phyloP scores from a whole-genome alignment of 2,113 vertebrate genomes.

The Ammodytes marinus region DNA sequence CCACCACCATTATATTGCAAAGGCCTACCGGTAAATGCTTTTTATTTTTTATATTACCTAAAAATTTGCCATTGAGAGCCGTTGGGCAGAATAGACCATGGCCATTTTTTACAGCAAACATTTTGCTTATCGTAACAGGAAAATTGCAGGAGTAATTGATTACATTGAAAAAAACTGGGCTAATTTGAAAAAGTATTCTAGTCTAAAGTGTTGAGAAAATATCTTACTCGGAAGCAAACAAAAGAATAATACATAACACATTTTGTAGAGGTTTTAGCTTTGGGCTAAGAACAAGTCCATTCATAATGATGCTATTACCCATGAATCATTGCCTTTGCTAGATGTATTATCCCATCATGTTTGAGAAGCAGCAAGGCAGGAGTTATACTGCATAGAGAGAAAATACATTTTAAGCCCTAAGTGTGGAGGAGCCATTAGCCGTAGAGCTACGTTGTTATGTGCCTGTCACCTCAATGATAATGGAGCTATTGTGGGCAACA shows the following conservation, averaged over 20 bases:
- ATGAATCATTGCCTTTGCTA: conserved; percentile 53
- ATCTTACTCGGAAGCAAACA: conserved; percentile 23
- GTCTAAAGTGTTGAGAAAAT: not conserved
- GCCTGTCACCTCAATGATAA: conserved; percentile 74
- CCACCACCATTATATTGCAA: no score
- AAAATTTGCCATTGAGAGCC: no score
- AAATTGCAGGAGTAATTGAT: not conserved
- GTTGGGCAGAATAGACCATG: no score
- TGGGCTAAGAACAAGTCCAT: conserved; percentile 31
- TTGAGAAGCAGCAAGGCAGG: conserved; percentile 51
- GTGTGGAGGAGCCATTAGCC: conserved; percentile 77
- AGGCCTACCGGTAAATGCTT: no score
- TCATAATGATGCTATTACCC: conserved; percentile 31
- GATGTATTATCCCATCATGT: conserved; percentile 60
- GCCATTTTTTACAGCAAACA: no score
- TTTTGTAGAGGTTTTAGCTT: conserved; percentile 18
- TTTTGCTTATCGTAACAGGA: not conserved
- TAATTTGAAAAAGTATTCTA: no score
- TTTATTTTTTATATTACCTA: no score
- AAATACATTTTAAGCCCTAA: conserved; percentile 68
- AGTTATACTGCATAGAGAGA: conserved; percentile 53
- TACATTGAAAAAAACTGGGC: not conserved
- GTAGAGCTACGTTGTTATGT: conserved; percentile 72
- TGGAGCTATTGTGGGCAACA: conserved; percentile 65
- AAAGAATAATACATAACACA: not conserved